Evolutionary conservation across 2,888 invertebrate species (phyloP).

Genomic region (Coremacera marginata): DNA sequence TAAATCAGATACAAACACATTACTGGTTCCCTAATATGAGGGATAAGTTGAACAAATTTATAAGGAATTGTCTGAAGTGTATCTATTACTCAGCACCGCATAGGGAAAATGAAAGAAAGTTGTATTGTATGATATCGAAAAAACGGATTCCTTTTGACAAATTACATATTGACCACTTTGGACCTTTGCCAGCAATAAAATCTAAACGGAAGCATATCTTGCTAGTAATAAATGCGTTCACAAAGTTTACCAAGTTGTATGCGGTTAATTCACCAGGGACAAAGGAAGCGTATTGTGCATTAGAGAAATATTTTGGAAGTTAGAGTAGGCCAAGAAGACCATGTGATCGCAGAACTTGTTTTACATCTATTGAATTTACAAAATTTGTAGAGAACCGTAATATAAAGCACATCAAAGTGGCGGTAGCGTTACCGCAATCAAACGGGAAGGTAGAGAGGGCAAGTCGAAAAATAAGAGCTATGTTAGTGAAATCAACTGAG

Average conservation of each 20-base stretch:
- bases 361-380: constrained; percentile 38
- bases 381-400: constrained; percentile 32
- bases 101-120: constrained; percentile 11
- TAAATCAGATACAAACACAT: constrained; percentile 38
- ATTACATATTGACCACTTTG: constrained; percentile 35
- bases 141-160: constrained; percentile 32
- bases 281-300: constrained; percentile 28
- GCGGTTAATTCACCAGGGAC: constrained; percentile 38
- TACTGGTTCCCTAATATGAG: constrained; percentile 31
- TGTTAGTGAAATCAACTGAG: no score
- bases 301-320: constrained; percentile 28
- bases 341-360: constrained; percentile 30
- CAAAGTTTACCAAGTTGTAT: constrained; percentile 32
- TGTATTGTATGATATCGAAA: constrained; percentile 22
- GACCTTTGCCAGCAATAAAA: no score
- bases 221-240: constrained; percentile 12
- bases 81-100: constrained; percentile 22
- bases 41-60: neutral
- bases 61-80: constrained; percentile 15
- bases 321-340: constrained; percentile 39
- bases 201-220: constrained; percentile 26
- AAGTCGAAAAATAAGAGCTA: no score
- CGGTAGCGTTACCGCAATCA: no score
- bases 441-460: no score
- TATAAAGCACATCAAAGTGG: constrained; percentile 37